These are phyloP conservation scores for Eulemur rufifrons DNA, from an alignment of 2,113 vertebrate species.

Conservation along the genomic window DNA sequence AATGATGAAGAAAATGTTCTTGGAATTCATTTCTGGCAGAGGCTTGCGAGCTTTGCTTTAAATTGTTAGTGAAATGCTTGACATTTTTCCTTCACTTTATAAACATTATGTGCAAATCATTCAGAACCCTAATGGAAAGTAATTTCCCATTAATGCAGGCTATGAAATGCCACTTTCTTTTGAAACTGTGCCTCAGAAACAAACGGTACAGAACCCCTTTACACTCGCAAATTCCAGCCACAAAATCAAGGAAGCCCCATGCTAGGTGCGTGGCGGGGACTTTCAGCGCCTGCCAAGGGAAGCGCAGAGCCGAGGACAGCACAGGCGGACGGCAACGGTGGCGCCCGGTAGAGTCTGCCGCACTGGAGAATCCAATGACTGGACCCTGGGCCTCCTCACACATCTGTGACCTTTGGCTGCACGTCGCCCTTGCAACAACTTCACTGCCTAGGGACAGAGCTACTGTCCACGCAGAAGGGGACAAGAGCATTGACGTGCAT, in stretches of 20 bases:
- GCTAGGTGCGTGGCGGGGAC: not conserved
- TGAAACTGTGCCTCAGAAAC: slow-evolving; percentile 63
- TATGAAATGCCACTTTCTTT: slow-evolving; percentile 71
- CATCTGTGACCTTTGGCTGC: slow-evolving; percentile 8
- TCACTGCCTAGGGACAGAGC: not conserved
- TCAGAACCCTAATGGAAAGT: slow-evolving; percentile 72
- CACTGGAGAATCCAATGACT: rapidly evolving
- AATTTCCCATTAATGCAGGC: slow-evolving; percentile 61
- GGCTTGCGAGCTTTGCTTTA: slow-evolving; percentile 58
- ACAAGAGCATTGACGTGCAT: rapidly evolving
- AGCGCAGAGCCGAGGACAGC: not conserved
- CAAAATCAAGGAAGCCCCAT: not conserved
- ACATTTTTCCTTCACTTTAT: slow-evolving; percentile 72
- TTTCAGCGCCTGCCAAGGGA: not conserved
- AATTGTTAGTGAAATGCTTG: slow-evolving; percentile 75
- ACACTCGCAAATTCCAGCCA: slow-evolving; percentile 44
- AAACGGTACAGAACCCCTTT: slow-evolving; percentile 21
- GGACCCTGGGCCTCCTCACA: not conserved
- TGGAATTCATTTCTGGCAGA: slow-evolving; percentile 65
- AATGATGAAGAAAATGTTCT: slow-evolving; percentile 67
- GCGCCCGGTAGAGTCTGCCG: rapidly evolving
- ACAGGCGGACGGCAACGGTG: not conserved
- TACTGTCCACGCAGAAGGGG: slow-evolving; percentile 18
- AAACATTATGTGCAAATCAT: slow-evolving; percentile 75
- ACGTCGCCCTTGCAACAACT: not conserved